Evolutionary conservation across 2,888 invertebrate species (phyloP), one percentile per base, ranked within the genome.

Genomic region (Anarsia innoxiella): DNA sequence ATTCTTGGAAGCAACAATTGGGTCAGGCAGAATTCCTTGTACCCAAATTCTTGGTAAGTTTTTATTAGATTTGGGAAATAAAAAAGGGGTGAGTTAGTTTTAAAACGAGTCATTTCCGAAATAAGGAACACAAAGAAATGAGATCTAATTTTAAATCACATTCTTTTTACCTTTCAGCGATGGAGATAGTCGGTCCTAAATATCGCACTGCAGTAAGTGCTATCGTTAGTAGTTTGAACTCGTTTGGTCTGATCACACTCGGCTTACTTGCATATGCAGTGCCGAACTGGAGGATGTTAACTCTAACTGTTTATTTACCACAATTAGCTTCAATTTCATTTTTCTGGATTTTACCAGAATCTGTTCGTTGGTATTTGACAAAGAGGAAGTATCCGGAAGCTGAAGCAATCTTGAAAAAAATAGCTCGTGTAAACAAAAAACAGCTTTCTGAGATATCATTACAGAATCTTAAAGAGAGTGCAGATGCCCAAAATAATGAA

Each of bases 141-240:
- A n/a, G n/a, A n/a, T n/a, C n/a, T n/a, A n/a, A n/a, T n/a, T n/a
- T n/a, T n/a, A n/a, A n/a, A n/a, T n/a, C n/a, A n/a, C n/a, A n/a
- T n/a, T n/a, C n/a, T n/a, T n/a, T n/a, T n/a, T n/a, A n/a, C 12
- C 3, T n/a, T n/a, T n/a, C 65, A 91, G 92, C 89, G 27, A 87
- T 93, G 63, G 94, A 94, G 63, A 73, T 93, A 38, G 90, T 92
- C 2, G 92, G 92, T 0, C 90, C 91, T 1, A 87, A 87, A 31
- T 88, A 87, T 27, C 86, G 94, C 23, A 90, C 92, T 1, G 70
- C 90, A 5, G 89, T 88, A 2, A 90, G 92, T 12, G 90, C 91
- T 5, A 74, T 90, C 19, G 85, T 91, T 39, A 89, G 89, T 38
- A 87, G 89, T 2, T 89, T 88, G 53, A 93, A 91, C 58, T 89